Percentiles rank a stretch among this genome's conserved stretches.
Evolutionary conservation across 2,888 invertebrate genomes (phyloP).

Genomic region (Eupelmus urozonus): DNA sequence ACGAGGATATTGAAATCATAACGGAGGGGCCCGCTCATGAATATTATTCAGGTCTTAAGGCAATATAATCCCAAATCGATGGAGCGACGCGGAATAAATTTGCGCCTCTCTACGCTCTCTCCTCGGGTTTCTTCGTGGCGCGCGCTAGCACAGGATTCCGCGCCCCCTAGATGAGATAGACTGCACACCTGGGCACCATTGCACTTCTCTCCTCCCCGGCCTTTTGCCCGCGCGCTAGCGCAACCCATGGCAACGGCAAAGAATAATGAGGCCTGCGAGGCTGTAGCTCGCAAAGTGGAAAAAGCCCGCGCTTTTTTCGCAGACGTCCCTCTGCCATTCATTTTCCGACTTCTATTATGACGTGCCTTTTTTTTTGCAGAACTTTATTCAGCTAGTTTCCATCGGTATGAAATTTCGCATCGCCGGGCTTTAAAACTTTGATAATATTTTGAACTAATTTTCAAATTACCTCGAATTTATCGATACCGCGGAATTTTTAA

Average conservation of each 20-base stretch:
- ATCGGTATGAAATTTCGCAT: too few relatives aligned
- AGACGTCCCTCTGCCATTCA: constrained; percentile 3
- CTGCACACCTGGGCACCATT: constrained; percentile 62
- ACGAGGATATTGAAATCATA: constrained; percentile 74
- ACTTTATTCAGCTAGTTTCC: background rate
- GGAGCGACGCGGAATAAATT: constrained; percentile 72
- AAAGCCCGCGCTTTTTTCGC: constrained; percentile 21
- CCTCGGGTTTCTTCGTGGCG: constrained; percentile 32
- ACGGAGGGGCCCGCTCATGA: constrained; percentile 70
- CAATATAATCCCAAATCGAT: constrained; percentile 76
- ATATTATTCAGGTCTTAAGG: constrained; percentile 74
- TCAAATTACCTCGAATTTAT: too few relatives aligned
- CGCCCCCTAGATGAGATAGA: constrained; percentile 60
- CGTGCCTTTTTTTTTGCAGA: background rate
- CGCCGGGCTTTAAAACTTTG: too few relatives aligned
- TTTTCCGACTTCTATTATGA: constrained; percentile 27
- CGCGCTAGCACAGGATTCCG: background rate
- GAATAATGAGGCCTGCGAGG: constrained; percentile 49
- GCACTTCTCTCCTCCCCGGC: constrained; percentile 11
- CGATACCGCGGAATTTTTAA: too few relatives aligned
- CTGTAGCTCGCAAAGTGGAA: constrained; percentile 34
- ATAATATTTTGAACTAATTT: too few relatives aligned
- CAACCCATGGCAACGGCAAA: constrained; percentile 30
- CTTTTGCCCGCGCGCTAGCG: constrained; percentile 23
- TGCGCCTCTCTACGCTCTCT: constrained; percentile 59